These are phyloP conservation scores for Phylloscopus trochilus DNA, from an alignment of 2,113 vertebrate genomes.

Conservation along the genomic window DNA sequence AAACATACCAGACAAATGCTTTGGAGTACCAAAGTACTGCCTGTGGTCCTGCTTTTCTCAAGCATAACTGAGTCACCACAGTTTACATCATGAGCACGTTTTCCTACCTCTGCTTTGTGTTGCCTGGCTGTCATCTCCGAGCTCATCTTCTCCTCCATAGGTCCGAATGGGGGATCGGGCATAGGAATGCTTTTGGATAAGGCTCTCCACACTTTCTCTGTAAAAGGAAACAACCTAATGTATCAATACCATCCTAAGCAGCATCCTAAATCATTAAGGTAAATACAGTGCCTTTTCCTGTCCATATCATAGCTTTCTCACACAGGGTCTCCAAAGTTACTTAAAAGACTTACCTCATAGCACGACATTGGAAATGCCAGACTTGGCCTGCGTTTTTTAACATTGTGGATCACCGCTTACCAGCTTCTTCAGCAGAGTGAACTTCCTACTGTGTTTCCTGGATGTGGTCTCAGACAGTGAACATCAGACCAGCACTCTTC, in stretches of 20 bases:
- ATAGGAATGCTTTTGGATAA: slow-evolving; percentile 99
- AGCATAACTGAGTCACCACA: neutral
- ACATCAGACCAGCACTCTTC: neutral
- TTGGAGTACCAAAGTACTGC: neutral
- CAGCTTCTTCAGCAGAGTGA: neutral
- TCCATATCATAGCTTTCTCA: neutral
- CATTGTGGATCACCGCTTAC: neutral
- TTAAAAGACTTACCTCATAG: neutral
- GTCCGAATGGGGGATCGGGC: slow-evolving; percentile 95
- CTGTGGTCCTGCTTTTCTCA: neutral
- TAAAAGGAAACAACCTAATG: neutral
- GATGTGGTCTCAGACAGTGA: neutral
- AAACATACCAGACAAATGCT: neutral
- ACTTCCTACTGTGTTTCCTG: neutral
- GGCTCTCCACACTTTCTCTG: slow-evolving; percentile 97
- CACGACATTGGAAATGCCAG: neutral
- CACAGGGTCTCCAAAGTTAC: neutral
- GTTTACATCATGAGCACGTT: neutral
- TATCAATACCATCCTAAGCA: neutral
- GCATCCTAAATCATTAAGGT: neutral
- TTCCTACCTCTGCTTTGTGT: slow-evolving; percentile 86
- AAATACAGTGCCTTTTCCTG: neutral
- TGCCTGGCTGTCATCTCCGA: slow-evolving; percentile 87
- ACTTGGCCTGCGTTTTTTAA: neutral
- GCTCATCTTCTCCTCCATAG: slow-evolving; percentile 91